phyloP scores from a whole-genome alignment of 30 jellyfish, hydroid and myxozoan species.

The Aurelia aurita region DNA sequence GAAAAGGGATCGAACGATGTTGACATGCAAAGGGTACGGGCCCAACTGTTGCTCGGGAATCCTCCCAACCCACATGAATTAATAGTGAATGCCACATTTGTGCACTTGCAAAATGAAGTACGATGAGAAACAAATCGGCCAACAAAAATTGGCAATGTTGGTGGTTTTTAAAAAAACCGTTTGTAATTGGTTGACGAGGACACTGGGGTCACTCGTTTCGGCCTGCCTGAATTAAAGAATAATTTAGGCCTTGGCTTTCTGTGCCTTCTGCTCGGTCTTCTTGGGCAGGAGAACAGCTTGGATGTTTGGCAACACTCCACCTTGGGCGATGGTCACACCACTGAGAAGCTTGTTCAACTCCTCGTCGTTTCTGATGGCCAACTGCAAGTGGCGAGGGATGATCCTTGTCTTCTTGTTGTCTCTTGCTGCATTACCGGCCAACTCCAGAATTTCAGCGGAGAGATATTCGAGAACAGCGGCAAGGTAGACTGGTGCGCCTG shows the following conservation, averaged over 20 bases:
- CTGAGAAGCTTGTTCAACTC: constrained; percentile 89
- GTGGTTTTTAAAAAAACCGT: constrained; percentile 38
- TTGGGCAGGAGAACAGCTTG: constrained; percentile 95
- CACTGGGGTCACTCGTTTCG: too few relatives aligned
- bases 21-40: too few relatives aligned
- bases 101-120: too few relatives aligned
- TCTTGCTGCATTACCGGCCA: constrained; percentile 98
- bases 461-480: constrained; percentile 96
- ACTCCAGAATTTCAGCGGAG: constrained; percentile 93
- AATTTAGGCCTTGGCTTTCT: too few relatives aligned
- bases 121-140: too few relatives aligned
- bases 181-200: background rate
- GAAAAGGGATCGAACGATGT: too few relatives aligned
- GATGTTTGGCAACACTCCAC: constrained; percentile 96
- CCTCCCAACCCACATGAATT: too few relatives aligned
- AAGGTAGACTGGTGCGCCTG: constrained; percentile 94
- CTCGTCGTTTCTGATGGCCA: constrained; percentile 96
- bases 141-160: constrained; percentile 3
- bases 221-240: too few relatives aligned
- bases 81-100: too few relatives aligned
- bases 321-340: constrained; percentile 98
- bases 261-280: constrained; percentile 75
- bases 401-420: constrained; percentile 91
- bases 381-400: constrained; percentile 91
- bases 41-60: too few relatives aligned